Base-by-base conservation (phyloP, 2,888 invertebrate species). In the Cremastinae sp. region DNA sequence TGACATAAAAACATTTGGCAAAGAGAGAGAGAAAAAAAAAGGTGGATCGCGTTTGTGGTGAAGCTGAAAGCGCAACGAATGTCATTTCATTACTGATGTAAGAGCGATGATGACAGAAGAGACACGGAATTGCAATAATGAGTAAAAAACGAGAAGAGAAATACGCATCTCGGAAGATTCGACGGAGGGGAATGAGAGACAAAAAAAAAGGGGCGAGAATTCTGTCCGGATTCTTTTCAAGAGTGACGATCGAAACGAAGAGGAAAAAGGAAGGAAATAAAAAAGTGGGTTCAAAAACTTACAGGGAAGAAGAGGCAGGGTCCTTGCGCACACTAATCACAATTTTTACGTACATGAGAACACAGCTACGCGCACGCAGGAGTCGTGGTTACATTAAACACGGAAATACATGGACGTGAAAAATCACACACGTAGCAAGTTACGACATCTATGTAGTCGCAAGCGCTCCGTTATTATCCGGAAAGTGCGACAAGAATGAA, bases 381-480 rank as follows among this genome's bases (percentile, higher is more conserved):
- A n/a, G 20, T 9, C n/a, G 49, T 39, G 56, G 5, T 12, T 47
- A 47, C 39, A n/a, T n/a, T n/a, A n/a, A n/a, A n/a, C n/a, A 56
- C 51, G 22, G 41, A 64, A 16, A 39, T 37, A 61, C 37, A 8
- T 28, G 43, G 12, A 28, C 35, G 12, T 16, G 47, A 10, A 55
- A 45, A 45, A 22, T 39, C 47, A 72, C 56, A 73, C 62, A 69
- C 62, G 69, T 39, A 45, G 64, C 53, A 65, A 37, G 62, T 66
- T 72, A 72, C 71, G 75, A 61, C 66, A 75, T 65, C 64, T 65
- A 61, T 53, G 61, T 74, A 7, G 61, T 20, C 56, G 55, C 47
- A 51, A 35, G 43, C 53, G 55, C 65, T 64, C 64, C 69, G 73
- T 74, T 64, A 64, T 76, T 58, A 70, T 75, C 68, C 65, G 45